Evolutionary conservation across 2,113 vertebrate genomes (phyloP).

Genomic region (Zapornia atra): DNA sequence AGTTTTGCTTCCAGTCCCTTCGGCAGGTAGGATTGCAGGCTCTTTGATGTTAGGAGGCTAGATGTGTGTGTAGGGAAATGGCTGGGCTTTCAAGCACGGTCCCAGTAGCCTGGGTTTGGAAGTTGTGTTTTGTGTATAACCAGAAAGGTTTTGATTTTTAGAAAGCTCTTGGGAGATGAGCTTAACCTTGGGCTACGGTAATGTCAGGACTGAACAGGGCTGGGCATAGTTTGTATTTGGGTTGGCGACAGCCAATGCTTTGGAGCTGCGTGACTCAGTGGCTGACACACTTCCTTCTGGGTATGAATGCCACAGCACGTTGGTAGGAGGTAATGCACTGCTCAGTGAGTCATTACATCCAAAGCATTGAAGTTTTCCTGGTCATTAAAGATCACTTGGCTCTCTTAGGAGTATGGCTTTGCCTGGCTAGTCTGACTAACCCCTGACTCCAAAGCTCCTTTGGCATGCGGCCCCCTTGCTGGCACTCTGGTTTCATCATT

Average conservation of each 20-base stretch:
- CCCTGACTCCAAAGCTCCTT: neutral
- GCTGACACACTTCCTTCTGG: slow-evolving; percentile 53
- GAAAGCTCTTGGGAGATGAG: slow-evolving; percentile 16
- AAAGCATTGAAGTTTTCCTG: neutral
- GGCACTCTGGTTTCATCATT: fast-evolving
- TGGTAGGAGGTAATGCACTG: neutral
- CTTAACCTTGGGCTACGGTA: slow-evolving; percentile 10
- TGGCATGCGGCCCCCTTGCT: neutral
- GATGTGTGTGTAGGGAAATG: neutral
- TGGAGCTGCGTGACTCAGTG: neutral
- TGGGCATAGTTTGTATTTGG: neutral
- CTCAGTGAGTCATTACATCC: slow-evolving; percentile 23
- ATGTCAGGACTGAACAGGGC: slow-evolving; percentile 5
- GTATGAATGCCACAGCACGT: neutral
- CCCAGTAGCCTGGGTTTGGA: neutral
- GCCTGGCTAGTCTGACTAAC: neutral
- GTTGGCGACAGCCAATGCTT: neutral
- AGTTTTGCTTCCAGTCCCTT: neutral
- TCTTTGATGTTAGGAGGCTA: neutral
- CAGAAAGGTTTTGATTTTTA: slow-evolving; percentile 22
- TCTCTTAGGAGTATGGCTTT: neutral
- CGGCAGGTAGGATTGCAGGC: neutral
- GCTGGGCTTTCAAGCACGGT: neutral
- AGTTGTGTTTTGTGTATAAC: neutral
- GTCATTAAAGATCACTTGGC: neutral